A percentile compares a stretch with the other conserved stretches of the same genome.
Evolutionary conservation across 30 jellyfish, hydroid and myxozoan species (phyloP).

Genomic region (Aurelia aurita): DNA sequence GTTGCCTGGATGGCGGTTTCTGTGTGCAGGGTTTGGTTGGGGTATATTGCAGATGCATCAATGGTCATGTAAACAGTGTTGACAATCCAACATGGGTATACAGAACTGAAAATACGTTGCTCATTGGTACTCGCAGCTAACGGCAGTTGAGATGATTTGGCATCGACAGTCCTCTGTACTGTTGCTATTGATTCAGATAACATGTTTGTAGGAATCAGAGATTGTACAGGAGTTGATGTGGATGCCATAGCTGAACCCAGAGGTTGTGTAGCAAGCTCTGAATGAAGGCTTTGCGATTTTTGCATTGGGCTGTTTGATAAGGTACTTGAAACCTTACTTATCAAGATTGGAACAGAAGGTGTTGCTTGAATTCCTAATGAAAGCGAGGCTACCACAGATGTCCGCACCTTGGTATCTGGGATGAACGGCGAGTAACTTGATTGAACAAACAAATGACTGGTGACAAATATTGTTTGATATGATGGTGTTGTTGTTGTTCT

Average conservation of each 20-base stretch:
- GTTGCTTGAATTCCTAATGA: not conserved
- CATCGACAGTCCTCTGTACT: not conserved
- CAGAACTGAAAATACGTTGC: slow-evolving; percentile 12
- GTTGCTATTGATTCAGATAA: too few species aligned
- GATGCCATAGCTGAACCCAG: too few species aligned
- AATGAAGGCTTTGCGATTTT: not conserved
- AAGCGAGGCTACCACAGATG: not conserved
- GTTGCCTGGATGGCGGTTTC: not conserved
- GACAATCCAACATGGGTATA: slow-evolving; percentile 52
- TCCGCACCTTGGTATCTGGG: too few species aligned
- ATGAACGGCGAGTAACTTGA: too few species aligned
- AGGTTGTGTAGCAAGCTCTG: not conserved
- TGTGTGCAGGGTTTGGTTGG: slow-evolving; percentile 26
- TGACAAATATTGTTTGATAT: not conserved
- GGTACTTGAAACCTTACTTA: not conserved
- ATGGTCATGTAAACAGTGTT: slow-evolving; percentile 4
- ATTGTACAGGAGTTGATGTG: too few species aligned
- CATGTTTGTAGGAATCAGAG: too few species aligned
- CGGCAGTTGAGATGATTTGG: not conserved
- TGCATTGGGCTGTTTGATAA: not conserved
- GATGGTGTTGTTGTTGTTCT: not conserved
- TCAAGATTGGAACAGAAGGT: not conserved
- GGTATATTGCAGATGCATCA: slow-evolving; percentile 34
- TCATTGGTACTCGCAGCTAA: not conserved
- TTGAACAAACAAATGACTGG: not conserved